phyloP scores from a whole-genome alignment of 2,888 invertebrate species.

The Eudasyphora cyanicolor region DNA sequence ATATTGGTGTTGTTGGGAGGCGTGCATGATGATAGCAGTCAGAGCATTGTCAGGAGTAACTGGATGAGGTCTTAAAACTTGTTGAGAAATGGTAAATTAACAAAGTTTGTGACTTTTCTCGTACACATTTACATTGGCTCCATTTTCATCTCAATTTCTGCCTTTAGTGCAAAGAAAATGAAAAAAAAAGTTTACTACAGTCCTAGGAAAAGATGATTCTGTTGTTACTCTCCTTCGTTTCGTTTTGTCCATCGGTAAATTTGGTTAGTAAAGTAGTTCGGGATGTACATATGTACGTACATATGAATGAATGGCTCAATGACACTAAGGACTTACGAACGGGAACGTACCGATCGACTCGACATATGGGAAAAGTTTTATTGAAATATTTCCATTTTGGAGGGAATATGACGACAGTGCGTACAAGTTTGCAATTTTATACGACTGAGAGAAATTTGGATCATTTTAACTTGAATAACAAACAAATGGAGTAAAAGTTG shows the following conservation, averaged over 20 bases:
- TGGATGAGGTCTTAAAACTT: slow-evolving; percentile 41
- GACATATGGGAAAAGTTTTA: slow-evolving; percentile 17
- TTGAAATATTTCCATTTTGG: slow-evolving; percentile 15
- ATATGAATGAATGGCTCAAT: too few relatives aligned
- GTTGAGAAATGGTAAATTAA: slow-evolving; percentile 58
- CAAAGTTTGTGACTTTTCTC: slow-evolving; percentile 42
- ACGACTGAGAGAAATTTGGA: too few relatives aligned
- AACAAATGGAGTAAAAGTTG: too few relatives aligned
- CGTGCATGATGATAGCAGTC: neutral
- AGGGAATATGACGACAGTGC: neutral
- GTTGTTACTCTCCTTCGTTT: too few relatives aligned
- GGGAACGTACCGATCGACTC: neutral
- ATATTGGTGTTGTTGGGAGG: neutral
- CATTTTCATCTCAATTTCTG: neutral
- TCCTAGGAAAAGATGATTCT: neutral
- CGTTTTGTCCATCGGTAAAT: neutral
- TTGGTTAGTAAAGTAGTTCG: slow-evolving; percentile 27
- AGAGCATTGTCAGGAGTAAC: neutral
- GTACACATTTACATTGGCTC: neutral
- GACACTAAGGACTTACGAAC: too few relatives aligned
- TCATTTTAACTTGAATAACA: too few relatives aligned
- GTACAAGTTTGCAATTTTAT: neutral
- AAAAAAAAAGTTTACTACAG: slow-evolving; percentile 3
- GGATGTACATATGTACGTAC: neutral
- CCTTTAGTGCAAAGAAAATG: neutral